Percentiles rank a stretch among this genome's conserved stretches.
Evolutionary conservation across 2,113 vertebrate species (phyloP).

Genomic region (Salvelinus sp.): DNA sequence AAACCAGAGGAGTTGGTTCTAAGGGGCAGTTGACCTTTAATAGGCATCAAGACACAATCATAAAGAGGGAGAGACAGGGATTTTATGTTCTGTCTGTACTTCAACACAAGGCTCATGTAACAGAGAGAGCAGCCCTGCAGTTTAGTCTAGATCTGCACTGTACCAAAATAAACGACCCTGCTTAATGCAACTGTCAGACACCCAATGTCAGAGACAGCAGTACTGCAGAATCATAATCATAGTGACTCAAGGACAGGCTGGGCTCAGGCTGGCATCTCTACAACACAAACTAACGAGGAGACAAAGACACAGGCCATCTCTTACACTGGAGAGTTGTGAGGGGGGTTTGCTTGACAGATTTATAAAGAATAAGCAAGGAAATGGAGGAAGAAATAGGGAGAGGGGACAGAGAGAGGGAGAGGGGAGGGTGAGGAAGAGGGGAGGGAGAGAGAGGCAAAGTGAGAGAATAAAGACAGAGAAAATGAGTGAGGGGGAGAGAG

Average conservation of each 20-base stretch:
- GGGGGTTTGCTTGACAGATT: neutral
- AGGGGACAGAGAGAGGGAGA: neutral
- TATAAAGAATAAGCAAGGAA: neutral
- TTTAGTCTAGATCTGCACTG: neutral
- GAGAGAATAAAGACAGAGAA: too few relatives aligned
- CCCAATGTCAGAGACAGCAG: neutral
- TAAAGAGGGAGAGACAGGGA: neutral
- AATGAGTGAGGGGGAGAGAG: slow-evolving; percentile 2
- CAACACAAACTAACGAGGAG: slow-evolving; percentile 14
- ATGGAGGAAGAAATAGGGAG: neutral
- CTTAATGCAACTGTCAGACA: slow-evolving; percentile 21
- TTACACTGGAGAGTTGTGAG: neutral
- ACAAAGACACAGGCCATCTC: slow-evolving; percentile 11
- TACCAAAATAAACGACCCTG: slow-evolving; percentile 12
- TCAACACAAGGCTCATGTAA: neutral
- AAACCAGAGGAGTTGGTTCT: too few relatives aligned
- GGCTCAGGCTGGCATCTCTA: neutral
- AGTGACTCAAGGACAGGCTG: neutral
- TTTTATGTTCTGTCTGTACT: neutral
- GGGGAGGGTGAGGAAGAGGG: neutral
- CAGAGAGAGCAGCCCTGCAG: neutral
- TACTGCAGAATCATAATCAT: slow-evolving; percentile 9
- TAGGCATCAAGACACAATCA: neutral
- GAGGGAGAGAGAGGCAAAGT: too few relatives aligned
- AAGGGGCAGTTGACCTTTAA: too few relatives aligned